These are phyloP conservation scores for Solenopsis fugax DNA, from an alignment of 1,140 invertebrate genomes.

Conservation along the genomic window DNA sequence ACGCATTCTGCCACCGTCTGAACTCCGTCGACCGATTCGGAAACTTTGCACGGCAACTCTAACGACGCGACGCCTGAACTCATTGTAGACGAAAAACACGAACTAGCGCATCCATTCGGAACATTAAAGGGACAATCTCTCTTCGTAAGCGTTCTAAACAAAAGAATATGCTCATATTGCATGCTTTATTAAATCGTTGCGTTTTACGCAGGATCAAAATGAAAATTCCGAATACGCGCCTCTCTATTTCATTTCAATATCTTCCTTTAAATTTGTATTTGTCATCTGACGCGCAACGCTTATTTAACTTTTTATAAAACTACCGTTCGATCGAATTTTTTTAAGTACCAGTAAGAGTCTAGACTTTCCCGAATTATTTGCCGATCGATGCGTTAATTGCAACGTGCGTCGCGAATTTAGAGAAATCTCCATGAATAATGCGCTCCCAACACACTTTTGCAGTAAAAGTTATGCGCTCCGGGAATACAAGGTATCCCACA, in stretches of 20 bases:
- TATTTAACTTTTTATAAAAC: not conserved
- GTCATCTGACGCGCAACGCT: not conserved
- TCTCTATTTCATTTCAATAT: not conserved
- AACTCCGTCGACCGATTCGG: slow-evolving; percentile 6
- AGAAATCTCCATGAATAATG: slow-evolving; percentile 32
- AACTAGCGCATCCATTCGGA: not conserved
- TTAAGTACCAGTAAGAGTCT: not conserved
- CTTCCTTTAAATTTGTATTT: not conserved
- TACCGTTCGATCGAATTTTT: slow-evolving; percentile 1
- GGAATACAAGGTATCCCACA: slow-evolving; percentile 6
- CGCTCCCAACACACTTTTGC: not conserved
- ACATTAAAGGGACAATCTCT: not conserved
- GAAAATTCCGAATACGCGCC: slow-evolving; percentile 1
- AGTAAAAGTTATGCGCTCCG: slow-evolving; percentile 19
- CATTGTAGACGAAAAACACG: not conserved
- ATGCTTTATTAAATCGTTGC: slow-evolving; percentile 1
- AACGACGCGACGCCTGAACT: not conserved
- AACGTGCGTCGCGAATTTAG: not conserved
- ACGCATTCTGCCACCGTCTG: slow-evolving; percentile 15
- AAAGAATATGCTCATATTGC: not conserved
- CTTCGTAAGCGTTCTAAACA: not conserved
- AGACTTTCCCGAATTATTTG: not conserved
- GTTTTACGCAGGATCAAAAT: not conserved
- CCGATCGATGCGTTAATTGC: slow-evolving; percentile 20
- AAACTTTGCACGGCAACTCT: slow-evolving; percentile 9